phyloP scores from a whole-genome alignment of 1,140 invertebrate species.

The Diprion similis region DNA sequence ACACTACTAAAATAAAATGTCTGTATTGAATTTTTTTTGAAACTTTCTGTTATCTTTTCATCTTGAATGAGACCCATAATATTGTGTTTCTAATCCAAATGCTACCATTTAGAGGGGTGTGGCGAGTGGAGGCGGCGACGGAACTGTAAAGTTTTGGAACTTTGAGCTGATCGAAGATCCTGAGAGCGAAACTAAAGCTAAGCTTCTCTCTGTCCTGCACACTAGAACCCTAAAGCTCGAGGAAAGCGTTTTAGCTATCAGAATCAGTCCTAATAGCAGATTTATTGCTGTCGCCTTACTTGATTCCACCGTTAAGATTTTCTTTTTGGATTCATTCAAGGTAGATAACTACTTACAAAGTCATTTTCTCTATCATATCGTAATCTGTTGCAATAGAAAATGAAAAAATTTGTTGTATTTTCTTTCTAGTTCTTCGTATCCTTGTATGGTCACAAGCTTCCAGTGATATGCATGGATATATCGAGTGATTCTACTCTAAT shows the following conservation, averaged over 20 bases:
- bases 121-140: constrained; percentile 86
- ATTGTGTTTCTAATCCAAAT: not conserved
- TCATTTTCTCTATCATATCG: not conserved
- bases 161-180: constrained; percentile 83
- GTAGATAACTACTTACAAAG: constrained; percentile 57
- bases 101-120: constrained; percentile 70
- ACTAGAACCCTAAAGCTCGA: constrained; percentile 84
- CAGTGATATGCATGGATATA: constrained; percentile 93
- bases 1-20: constrained; percentile 19
- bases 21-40: constrained; percentile 8
- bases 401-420: constrained; percentile 29
- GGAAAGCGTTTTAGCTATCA: constrained; percentile 84
- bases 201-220: constrained; percentile 82
- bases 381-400: not conserved
- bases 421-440: constrained; percentile 88
- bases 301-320: constrained; percentile 95
- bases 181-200: constrained; percentile 67
- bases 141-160: constrained; percentile 93
- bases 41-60: too few species aligned
- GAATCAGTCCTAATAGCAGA: constrained; percentile 84
- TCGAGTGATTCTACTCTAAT: constrained; percentile 90
- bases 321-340: constrained; percentile 93
- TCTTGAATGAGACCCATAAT: too few species aligned
- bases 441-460: constrained; percentile 96
- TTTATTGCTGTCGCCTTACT: constrained; percentile 90